These are phyloP conservation scores for Drosophila orena DNA, from an alignment of 1,140 invertebrate species.

Conservation along the genomic window DNA sequence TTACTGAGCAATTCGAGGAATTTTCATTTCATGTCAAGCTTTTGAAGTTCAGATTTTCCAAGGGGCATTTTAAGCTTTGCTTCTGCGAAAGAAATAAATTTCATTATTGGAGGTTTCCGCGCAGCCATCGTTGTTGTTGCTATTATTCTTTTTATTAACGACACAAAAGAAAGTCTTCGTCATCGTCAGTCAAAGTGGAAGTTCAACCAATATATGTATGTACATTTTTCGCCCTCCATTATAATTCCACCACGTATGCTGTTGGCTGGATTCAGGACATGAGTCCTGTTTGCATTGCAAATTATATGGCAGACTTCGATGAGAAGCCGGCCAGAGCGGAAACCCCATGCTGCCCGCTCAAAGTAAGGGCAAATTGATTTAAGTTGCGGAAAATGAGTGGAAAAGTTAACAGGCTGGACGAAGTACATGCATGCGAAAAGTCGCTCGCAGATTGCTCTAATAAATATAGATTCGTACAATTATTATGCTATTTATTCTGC, in stretches of 20 bases:
- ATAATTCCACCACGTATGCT: constrained; percentile 11
- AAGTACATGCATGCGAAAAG: neutral
- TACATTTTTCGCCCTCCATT: constrained; percentile 14
- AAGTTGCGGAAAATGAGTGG: constrained; percentile 27
- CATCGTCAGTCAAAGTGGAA: constrained; percentile 40
- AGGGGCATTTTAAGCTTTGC: constrained; percentile 7
- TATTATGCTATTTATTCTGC: too few species aligned
- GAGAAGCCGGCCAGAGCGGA: neutral
- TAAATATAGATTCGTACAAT: neutral
- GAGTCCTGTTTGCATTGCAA: constrained; percentile 53
- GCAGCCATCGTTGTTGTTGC: constrained; percentile 1
- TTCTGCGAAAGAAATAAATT: constrained; percentile 33
- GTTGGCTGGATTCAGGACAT: neutral
- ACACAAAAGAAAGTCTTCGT: constrained; percentile 34
- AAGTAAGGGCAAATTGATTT: constrained; percentile 45
- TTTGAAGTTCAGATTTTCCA: constrained; percentile 28
- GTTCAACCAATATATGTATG: constrained; percentile 29
- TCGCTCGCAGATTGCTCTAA: constrained; percentile 6
- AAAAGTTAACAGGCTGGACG: constrained; percentile 17
- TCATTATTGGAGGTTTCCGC: constrained; percentile 27
- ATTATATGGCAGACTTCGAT: constrained; percentile 36
- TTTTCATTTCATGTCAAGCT: constrained; percentile 43
- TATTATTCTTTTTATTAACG: constrained; percentile 40
- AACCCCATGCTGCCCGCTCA: constrained; percentile 10
- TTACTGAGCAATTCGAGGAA: constrained; percentile 48